Conservation (phyloP, 2,888 invertebrate species). For the Drosophila peninsularis region DNA sequence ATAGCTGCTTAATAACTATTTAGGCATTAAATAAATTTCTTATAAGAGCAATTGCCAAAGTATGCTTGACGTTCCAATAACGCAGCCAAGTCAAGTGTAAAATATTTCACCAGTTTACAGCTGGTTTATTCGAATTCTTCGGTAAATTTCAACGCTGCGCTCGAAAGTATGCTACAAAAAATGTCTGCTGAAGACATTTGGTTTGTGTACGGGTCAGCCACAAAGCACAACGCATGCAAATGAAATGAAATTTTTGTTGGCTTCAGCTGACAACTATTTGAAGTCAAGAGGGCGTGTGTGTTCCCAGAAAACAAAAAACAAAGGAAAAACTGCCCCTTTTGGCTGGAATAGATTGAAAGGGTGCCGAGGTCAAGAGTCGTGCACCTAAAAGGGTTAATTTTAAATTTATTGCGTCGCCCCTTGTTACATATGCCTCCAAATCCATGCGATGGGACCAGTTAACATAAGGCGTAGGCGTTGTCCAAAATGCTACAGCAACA, state of each 20-base stretch:
- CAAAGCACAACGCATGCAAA: conserved; percentile 28
- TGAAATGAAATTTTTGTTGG: conserved; percentile 31
- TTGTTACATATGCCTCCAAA: conserved; percentile 59
- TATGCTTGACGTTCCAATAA: background rate
- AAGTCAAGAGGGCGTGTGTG: conserved; percentile 8
- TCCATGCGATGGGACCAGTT: conserved; percentile 49
- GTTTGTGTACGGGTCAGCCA: conserved; percentile 4
- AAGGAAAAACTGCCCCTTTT: background rate
- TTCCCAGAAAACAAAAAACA: background rate
- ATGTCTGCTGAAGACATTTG: conserved; percentile 8
- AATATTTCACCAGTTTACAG: background rate
- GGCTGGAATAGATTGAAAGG: conserved; percentile 45
- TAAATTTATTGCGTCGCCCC: conserved; percentile 75
- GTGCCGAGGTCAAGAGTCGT: conserved; percentile 67
- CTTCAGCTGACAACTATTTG: conserved; percentile 39
- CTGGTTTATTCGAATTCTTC: conserved; percentile 4
- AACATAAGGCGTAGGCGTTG: conserved; percentile 50
- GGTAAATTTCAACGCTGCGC: conserved; percentile 12
- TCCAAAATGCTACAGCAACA: conserved; percentile 57
- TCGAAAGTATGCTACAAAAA: conserved; percentile 21
- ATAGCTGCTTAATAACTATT: background rate
- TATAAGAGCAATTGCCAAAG: background rate
- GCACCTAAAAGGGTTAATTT: conserved; percentile 80
- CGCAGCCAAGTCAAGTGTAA: conserved; percentile 11
- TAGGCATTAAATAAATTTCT: background rate